Conservation (phyloP, 2,113 vertebrate species). For the Dromaius novaehollandiae region DNA sequence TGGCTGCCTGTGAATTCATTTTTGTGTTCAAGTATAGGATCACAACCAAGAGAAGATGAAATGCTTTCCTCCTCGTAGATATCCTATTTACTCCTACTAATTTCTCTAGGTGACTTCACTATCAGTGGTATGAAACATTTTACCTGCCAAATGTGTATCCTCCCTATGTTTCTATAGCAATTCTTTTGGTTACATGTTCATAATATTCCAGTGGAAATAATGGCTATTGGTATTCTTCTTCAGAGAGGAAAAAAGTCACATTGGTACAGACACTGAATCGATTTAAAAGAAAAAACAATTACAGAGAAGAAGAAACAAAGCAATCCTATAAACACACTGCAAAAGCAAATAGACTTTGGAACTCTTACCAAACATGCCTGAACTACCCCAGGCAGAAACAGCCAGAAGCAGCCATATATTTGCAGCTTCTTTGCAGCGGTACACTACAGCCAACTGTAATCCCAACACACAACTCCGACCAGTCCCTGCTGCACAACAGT, state of each 20-base stretch:
- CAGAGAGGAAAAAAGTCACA: background rate
- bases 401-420: background rate
- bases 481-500: background rate
- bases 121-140: background rate
- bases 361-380: background rate
- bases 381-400: background rate
- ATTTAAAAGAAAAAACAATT: background rate
- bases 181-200: background rate
- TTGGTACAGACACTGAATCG: background rate
- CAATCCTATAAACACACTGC: background rate
- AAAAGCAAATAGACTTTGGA: background rate
- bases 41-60: background rate
- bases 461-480: background rate
- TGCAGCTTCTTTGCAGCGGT: background rate
- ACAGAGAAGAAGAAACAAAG: background rate
- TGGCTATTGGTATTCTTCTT: background rate
- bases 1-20: background rate
- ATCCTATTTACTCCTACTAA: background rate
- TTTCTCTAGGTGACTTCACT: background rate
- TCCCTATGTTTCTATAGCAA: background rate
- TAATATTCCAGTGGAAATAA: background rate
- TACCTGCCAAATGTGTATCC: background rate
- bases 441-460: background rate
- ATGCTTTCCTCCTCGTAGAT: background rate
- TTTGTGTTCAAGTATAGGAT: background rate